A percentile compares a stretch with the other conserved stretches of the same genome.
These are phyloP conservation scores for Gymnodraco acuticeps DNA, from an alignment of 2,797 vertebrate species.

Conservation along the genomic window DNA sequence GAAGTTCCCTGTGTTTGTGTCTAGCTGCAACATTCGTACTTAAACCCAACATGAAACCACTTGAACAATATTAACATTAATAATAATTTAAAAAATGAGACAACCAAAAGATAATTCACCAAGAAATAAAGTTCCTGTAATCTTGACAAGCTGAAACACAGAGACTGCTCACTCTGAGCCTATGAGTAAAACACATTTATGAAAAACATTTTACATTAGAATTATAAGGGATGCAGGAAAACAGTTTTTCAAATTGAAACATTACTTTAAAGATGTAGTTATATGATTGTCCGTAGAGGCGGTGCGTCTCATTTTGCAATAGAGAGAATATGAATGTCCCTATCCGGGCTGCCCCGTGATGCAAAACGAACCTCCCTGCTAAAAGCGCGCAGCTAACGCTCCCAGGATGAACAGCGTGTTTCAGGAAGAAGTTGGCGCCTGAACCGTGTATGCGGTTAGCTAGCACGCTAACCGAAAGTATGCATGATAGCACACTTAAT, in stretches of 20 bases:
- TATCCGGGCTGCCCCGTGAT: constrained; percentile 28
- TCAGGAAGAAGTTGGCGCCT: constrained; percentile 86
- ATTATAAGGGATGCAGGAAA: background rate
- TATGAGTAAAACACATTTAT: no score
- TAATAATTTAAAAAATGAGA: background rate
- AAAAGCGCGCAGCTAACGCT: constrained; percentile 19
- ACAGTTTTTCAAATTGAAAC: background rate
- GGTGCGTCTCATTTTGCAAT: constrained; percentile 1
- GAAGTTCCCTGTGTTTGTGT: background rate
- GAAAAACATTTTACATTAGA: background rate
- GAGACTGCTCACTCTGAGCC: no score
- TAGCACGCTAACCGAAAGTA: constrained; percentile 56
- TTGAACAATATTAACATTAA: background rate
- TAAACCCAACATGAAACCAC: background rate
- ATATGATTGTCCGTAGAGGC: background rate
- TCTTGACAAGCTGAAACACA: background rate
- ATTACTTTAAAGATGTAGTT: background rate
- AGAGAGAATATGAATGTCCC: fast-evolving
- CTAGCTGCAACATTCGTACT: background rate
- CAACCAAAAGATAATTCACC: background rate
- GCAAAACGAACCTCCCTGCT: constrained; percentile 49
- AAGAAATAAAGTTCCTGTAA: background rate
- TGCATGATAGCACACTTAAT: constrained; percentile 27
- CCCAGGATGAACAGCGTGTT: constrained; percentile 61
- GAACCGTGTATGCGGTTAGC: constrained; percentile 58